These are phyloP conservation scores for Neelides sp. DNA, from an alignment of 1,140 invertebrate species.

Conservation along the genomic window DNA sequence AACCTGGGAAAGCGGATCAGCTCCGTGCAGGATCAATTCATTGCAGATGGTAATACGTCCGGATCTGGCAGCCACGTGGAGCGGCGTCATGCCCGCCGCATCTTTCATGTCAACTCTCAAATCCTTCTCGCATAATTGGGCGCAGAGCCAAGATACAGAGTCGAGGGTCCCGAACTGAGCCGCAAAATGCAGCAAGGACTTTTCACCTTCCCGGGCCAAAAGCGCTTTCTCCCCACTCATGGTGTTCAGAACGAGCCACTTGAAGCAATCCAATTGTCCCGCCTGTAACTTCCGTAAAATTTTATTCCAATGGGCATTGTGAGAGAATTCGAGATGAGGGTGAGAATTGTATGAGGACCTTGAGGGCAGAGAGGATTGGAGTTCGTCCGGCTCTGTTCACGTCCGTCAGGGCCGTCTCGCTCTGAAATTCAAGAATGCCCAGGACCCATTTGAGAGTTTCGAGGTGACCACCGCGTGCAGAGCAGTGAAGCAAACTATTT, in stretches of 20 bases:
- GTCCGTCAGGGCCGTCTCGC: constrained; percentile 36
- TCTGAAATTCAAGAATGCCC: constrained; percentile 28
- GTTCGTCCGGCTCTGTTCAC: constrained; percentile 37
- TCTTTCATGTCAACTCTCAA: constrained; percentile 14
- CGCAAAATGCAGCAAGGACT: constrained; percentile 36
- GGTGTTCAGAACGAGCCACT: constrained; percentile 37
- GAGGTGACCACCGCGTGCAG: constrained; percentile 35
- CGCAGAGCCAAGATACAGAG: constrained; percentile 18
- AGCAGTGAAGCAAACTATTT: constrained; percentile 38
- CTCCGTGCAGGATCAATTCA: constrained; percentile 21
- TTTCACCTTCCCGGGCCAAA: constrained; percentile 32
- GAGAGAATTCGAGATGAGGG: background rate
- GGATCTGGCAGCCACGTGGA: constrained; percentile 17
- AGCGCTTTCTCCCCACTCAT: constrained; percentile 27
- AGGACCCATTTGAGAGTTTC: constrained; percentile 36
- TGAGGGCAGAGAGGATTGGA: constrained; percentile 36
- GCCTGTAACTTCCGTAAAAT: constrained; percentile 27
- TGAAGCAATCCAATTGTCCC: constrained; percentile 34
- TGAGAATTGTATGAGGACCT: constrained; percentile 30
- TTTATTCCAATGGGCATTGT: background rate
- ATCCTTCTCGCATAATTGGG: constrained; percentile 7
- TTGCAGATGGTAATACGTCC: constrained; percentile 21
- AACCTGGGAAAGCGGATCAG: constrained; percentile 24
- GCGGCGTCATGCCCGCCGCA: constrained; percentile 11
- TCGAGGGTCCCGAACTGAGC: constrained; percentile 36